phyloP scores from a whole-genome alignment of 2,113 vertebrate species.

The Pelecanoides urinatrix region DNA sequence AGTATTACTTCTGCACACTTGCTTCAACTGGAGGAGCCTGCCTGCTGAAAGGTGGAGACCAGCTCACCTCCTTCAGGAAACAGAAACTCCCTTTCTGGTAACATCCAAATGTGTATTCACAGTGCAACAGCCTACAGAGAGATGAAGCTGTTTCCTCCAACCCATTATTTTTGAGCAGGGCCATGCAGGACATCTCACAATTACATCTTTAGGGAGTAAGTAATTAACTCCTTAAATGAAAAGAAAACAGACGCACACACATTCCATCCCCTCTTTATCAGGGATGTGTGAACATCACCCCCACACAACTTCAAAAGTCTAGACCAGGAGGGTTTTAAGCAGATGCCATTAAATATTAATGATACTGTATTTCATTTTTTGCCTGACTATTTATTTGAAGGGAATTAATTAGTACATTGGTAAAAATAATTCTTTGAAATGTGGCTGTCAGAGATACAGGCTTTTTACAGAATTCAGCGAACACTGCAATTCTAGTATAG shows the following conservation, averaged over 20 bases:
- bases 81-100: not conserved
- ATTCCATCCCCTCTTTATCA: not conserved
- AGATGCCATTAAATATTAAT: slow-evolving; percentile 33
- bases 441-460: not conserved
- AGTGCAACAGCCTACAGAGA: not conserved
- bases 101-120: not conserved
- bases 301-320: not conserved
- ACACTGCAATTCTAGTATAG: not conserved
- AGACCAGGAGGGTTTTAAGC: not conserved
- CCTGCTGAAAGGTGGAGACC: not conserved
- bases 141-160: not conserved
- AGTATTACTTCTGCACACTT: not conserved
- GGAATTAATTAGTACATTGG: slow-evolving; percentile 20
- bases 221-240: not conserved
- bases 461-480: not conserved
- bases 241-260: not conserved
- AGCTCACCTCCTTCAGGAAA: not conserved
- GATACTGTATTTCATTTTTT: not conserved
- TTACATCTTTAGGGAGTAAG: not conserved
- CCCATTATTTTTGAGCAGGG: not conserved
- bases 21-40: not conserved
- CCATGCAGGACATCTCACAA: not conserved
- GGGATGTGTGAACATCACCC: not conserved
- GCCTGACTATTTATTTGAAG: not conserved
- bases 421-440: not conserved